Percentiles rank a stretch among this genome's conserved stretches.
Evolutionary conservation across 1,140 invertebrate genomes (phyloP).

Genomic region (Drosophila rhopaloa): DNA sequence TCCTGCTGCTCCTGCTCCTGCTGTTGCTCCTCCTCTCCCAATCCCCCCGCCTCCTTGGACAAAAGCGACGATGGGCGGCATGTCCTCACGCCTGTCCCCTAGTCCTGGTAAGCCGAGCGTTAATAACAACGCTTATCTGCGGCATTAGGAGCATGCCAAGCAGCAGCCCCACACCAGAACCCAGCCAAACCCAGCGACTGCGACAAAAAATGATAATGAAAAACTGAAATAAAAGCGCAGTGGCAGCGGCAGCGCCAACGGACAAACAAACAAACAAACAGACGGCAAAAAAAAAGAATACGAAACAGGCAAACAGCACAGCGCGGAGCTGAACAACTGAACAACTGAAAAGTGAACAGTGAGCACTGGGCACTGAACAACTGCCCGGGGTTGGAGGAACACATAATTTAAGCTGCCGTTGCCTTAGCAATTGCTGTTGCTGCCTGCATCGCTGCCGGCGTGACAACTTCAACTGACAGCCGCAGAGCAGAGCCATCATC

Average conservation of each 20-base stretch:
- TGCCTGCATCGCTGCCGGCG: slow-evolving; percentile 62
- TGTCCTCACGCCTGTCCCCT: slow-evolving; percentile 56
- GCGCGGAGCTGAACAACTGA: slow-evolving; percentile 23
- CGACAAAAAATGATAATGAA: slow-evolving; percentile 76
- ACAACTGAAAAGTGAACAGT: slow-evolving; percentile 12
- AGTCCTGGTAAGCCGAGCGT: slow-evolving; percentile 79
- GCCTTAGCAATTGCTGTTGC: slow-evolving; percentile 33
- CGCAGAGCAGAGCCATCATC: slow-evolving; percentile 78
- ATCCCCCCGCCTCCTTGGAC: slow-evolving; percentile 28
- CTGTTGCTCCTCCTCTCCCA: slow-evolving; percentile 21
- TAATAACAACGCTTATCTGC: slow-evolving; percentile 83
- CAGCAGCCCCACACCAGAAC: slow-evolving; percentile 32
- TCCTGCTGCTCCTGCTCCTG: slow-evolving; percentile 10
- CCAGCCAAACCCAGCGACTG: slow-evolving; percentile 8
- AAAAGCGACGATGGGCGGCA: slow-evolving; percentile 55
- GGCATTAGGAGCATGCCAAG: slow-evolving; percentile 78
- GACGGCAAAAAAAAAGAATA: slow-evolving; percentile 41
- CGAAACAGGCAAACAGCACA: slow-evolving; percentile 56
- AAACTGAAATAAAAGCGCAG: slow-evolving; percentile 82
- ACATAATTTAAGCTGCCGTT: slow-evolving; percentile 78
- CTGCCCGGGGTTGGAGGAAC: slow-evolving; percentile 14
- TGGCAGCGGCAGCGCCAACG: slow-evolving; percentile 64
- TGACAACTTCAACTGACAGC: slow-evolving; percentile 82
- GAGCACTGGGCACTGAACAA: background rate
- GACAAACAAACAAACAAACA: slow-evolving; percentile 64